Evolutionary conservation across 37 sponge, comb jelly and placozoan species (phyloP), one percentile per base, ranked within the genome.

Genomic region (Dysidea cf. avara): DNA sequence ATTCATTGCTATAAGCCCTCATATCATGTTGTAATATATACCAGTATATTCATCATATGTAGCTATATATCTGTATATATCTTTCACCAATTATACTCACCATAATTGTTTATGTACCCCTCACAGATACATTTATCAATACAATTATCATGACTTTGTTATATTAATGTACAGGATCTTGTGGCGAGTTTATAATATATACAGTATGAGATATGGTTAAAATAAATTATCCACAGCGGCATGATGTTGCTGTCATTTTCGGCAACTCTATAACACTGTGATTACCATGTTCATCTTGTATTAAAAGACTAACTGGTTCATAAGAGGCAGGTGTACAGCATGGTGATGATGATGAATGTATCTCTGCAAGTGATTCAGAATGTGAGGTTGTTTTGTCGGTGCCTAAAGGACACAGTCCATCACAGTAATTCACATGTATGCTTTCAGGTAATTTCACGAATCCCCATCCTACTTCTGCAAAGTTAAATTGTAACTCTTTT

Each of bases 291-390:
- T 20, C 50, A 3, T 24, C 38, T 20, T 20, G 16, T 11, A 67
- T 67, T 20, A 67, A 3, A 7, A 67, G 7, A n/a, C 3, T 7
- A 7, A 67, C 21, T 12, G n/a, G 29, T 34, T 71, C 26, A 28
- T 76, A 75, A 3, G 35, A 36, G 7, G 31, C 53, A 9, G 64
- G 68, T 39, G 88, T 47, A 37, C 90, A 89, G 64, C 90, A 89
- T 2, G 90, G 90, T 34, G 66, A 56, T 1, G 79, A 51, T 21
- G 62, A 38, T 36, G 75, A 5, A 24, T 22, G 32, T 1, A 76
- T 56, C 25, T 31, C 49, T 56, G 60, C 68, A 25, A 82, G 47
- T 25, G 69, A 72, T 22, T 82, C 46, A 36, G 50, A 80, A 18
- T 71, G 61, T 55, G 21, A 31, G 0, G 81, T 69, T 6, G 84